These are phyloP conservation scores for Sminthurides bifidus DNA, from an alignment of 1,140 invertebrate species.

Conservation along the genomic window DNA sequence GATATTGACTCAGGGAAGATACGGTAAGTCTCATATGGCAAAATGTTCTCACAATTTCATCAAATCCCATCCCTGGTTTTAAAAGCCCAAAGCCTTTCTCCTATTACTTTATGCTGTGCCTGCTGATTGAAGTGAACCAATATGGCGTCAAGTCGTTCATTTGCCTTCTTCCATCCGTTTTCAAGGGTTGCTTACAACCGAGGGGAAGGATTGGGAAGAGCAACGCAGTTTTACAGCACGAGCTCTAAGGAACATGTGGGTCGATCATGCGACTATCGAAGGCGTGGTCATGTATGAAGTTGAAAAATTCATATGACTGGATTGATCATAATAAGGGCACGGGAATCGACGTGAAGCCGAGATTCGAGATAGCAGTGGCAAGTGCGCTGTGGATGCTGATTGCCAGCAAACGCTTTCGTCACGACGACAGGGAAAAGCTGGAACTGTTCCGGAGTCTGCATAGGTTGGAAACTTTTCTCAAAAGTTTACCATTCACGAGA, in stretches of 20 bases:
- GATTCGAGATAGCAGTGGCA: neutral
- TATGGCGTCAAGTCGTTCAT: too few relatives aligned
- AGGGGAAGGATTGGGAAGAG: neutral
- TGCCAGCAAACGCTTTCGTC: neutral
- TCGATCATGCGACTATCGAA: neutral
- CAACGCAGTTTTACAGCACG: slow-evolving; percentile 1
- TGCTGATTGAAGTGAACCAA: too few relatives aligned
- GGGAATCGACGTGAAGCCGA: neutral
- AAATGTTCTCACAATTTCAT: too few relatives aligned
- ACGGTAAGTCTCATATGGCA: too few relatives aligned
- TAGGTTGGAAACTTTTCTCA: neutral
- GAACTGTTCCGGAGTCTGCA: neutral
- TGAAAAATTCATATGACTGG: neutral
- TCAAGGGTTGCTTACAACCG: neutral
- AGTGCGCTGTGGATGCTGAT: neutral
- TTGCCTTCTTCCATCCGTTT: neutral
- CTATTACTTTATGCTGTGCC: too few relatives aligned
- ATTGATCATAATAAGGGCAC: neutral
- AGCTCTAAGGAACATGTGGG: neutral
- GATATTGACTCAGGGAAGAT: neutral
- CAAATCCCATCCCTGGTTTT: too few relatives aligned
- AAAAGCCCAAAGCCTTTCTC: too few relatives aligned
- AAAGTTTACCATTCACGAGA: neutral
- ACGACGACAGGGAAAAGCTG: neutral
- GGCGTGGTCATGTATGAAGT: neutral